Conservation (phyloP, 64 coral and sea anemone genomes). For the Orbicella faveolata region DNA sequence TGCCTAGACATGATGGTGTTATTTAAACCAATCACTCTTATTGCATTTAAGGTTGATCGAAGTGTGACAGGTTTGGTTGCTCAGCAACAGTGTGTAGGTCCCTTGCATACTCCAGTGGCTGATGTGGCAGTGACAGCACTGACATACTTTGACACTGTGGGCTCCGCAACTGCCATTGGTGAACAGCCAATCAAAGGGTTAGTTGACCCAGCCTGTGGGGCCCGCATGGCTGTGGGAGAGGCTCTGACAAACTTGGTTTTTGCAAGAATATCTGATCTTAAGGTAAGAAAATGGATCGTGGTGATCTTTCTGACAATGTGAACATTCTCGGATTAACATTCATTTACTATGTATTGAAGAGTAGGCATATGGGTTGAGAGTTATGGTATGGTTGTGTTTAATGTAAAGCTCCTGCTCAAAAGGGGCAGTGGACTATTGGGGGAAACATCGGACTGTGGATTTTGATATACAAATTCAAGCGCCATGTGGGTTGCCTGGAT, state of each 20-base stretch:
- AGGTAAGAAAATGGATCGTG: slow-evolving; percentile 39
- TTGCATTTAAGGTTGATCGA: slow-evolving; percentile 81
- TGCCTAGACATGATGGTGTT: not conserved
- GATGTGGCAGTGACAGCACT: slow-evolving; percentile 93
- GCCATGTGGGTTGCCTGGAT: no score
- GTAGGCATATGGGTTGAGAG: no score
- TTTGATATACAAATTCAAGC: no score
- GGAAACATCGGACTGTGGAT: no score
- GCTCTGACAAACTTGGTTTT: slow-evolving; percentile 95
- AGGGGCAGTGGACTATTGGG: no score
- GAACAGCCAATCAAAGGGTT: slow-evolving; percentile 96
- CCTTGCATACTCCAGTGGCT: slow-evolving; percentile 89
- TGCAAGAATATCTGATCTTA: slow-evolving; percentile 90
- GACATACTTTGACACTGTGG: slow-evolving; percentile 77
- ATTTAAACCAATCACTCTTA: not conserved
- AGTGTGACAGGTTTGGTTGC: slow-evolving; percentile 97
- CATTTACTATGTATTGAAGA: no score
- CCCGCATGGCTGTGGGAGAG: slow-evolving; percentile 94
- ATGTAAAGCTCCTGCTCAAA: no score
- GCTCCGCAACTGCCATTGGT: slow-evolving; percentile 94
- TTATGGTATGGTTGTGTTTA: no score
- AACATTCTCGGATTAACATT: no score
- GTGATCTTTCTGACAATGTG: no score
- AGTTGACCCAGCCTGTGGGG: slow-evolving; percentile 74
- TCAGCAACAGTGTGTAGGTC: slow-evolving; percentile 98